Base-by-base conservation (phyloP, 2,888 invertebrate species). In the Aspidiotus destructor region DNA sequence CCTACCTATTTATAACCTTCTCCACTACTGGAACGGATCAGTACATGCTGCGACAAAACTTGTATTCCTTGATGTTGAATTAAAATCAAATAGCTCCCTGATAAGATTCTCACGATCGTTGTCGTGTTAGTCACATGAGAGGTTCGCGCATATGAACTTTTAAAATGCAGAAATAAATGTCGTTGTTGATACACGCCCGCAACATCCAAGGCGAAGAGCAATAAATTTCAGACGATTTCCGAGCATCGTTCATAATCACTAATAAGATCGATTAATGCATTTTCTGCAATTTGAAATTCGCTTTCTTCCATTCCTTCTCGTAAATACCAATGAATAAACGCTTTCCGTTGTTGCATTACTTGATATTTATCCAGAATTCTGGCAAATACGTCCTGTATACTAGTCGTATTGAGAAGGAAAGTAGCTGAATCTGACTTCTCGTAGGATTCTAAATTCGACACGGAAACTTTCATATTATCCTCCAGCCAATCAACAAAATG, bases 401-500 rank as follows among this genome's bases (percentile, higher is more conserved):
- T 81, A 9, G 83, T 83, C 41, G 79, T 79, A 71, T 79, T 83
- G 53, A 82, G 84, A 72, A 84, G 81, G 74, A 85, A 84, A 7
- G 84, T 84, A 40, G 83, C 83, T 2, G 82, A 79, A 83, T 84
- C 84, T 75, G 83, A 82, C 17, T 84, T 76, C 57, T 83, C 84
- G 11, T 84, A 78, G 1, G 89, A 89, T 58, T 89, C 87, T 73
- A 90, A 89, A 76, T 89, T 89, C 76, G 88, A 88, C 8, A 87
- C 86, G 16, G 88, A 88, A 0, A 86, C 86, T 79, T 89, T 89
- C 67, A 89, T 86, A 75, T 89, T 89, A 76, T 87, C 87, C 28
- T 88, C 88, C 74, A 89, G 88, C 89, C 89, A 85, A 73, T 84
- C 84, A 40, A 84, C 84, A 73, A 85, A 85, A 75, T 82, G 83